Conservation (phyloP, 2,888 invertebrate species). For the Spicauda simplicius region DNA sequence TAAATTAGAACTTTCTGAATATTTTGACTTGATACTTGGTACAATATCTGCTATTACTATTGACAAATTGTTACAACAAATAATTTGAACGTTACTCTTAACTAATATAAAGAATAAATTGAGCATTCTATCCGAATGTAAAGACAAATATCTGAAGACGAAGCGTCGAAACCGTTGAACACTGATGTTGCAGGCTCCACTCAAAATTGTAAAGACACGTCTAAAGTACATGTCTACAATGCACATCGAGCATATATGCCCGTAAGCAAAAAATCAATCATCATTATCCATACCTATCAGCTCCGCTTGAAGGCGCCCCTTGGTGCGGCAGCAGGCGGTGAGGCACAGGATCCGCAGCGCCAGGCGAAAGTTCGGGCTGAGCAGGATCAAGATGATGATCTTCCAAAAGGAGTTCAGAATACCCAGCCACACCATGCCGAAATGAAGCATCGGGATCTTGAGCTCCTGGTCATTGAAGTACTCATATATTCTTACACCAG, state of each 20-base stretch:
- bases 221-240: not conserved
- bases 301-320: constrained; percentile 93
- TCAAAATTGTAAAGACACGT: constrained; percentile 11
- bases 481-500: constrained; percentile 92
- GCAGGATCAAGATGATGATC: constrained; percentile 93
- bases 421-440: constrained; percentile 97
- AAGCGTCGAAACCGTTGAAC: constrained; percentile 11
- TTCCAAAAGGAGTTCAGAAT: constrained; percentile 98
- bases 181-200: not conserved
- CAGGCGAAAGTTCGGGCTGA: constrained; percentile 96
- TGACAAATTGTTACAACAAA: not conserved
- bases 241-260: constrained; percentile 21
- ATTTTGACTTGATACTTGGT: constrained; percentile 8
- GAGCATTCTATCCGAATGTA: constrained; percentile 18
- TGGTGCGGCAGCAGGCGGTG: constrained; percentile 94
- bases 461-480: constrained; percentile 86
- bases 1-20: not conserved
- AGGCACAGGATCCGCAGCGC: constrained; percentile 94
- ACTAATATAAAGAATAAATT: constrained; percentile 16
- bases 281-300: constrained; percentile 94
- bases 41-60: not conserved
- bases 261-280: constrained; percentile 83
- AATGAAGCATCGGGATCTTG: constrained; percentile 94
- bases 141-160: constrained; percentile 24
- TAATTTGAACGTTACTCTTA: constrained; percentile 15